Base-by-base conservation (phyloP, 2,797 vertebrate species). In the Halcyon smyrnensis region DNA sequence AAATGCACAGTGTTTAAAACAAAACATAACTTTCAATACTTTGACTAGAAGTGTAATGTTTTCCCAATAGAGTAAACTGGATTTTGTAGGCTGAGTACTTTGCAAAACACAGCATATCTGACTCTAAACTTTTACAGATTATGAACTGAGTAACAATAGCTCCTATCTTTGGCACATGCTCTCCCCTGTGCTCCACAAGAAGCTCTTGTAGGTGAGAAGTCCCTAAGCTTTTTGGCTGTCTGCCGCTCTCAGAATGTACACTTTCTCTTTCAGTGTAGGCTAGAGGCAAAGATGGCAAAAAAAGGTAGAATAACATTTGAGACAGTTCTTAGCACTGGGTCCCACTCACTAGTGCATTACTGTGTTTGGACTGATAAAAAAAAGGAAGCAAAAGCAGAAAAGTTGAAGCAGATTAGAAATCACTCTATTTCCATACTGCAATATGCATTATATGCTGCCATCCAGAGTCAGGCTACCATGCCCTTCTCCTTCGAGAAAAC, bases 161-260 rank as follows among this genome's bases (percentile, higher is more conserved):
- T 91, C 67, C 13, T 30, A 63, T 59, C 59, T 97, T 87, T 86
- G 41, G 28, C 30, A 65, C 15, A 1, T 37, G 48, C 10, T 91
- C 46, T 88, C 65, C 46, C 27, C 43, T 57, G 10, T 45, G 70
- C n/a, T 89, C 28, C 53, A 28, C 27, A 65, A 64, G 70, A 94
- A 87, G 89, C 39, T 59, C 67, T 81, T 88, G 41, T 41, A 89
- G 79, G 51, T 83, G 73, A 75, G 69, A 94, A 75, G 76, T n/a
- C 48, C 46, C 63, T 84, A 21, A 77, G 24, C 28, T 70, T 93
- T 93, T 95, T 83, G 88, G 60, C 93, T 92, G 41, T 54, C 67
- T 94, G 60, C 60, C 70, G 50, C 43, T 9, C 34, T 91, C 34
- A 30, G 62, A 89, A 70, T 39, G 24, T 65, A 92, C n/a, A 70